Base-by-base conservation (phyloP, 2,888 invertebrate species). In the Leptothorax acervorum region DNA sequence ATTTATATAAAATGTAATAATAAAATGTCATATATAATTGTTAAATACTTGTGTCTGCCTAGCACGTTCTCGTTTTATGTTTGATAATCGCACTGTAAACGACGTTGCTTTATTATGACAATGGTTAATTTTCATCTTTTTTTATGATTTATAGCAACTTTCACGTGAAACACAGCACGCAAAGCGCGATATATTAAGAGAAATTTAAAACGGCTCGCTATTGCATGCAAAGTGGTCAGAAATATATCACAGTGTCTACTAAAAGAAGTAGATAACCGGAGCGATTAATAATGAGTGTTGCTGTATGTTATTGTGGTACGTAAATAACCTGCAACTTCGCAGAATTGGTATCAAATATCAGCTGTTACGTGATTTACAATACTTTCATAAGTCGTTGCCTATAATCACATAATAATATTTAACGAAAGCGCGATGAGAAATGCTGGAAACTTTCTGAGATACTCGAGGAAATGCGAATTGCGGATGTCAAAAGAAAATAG, bases 191-290 rank as follows among this genome's bases (percentile, higher is more conserved):
- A 81, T 81, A 48, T 78, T 35, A n/a, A 60, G 18, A 42, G 23
- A 51, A 70, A 55, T 71, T 70, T 62, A 81, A 81, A 81, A 70
- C 11, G 8, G 35, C 18, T 39, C 60, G 60, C 51, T 63, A 39
- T 48, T 70, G 12, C 48, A 62, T 39, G 48, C 28, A 62, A 71
- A 39, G 18, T 62, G n/a, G 48, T 39, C 39, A 55, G 70, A 71
- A 71, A 81, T 70, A 39, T 62, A 81, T 70, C 48, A 60, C 6
- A 11, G 23, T 3, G 15, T 71, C 18, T 62, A 39, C 8, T 81
- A 62, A 81, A 23, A 3, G 35, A 48, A 57, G 18, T 28, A 48
- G 9, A 60, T 51, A 62, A 51, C 28, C 4, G 18, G 12, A 60
- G 28, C 12, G 3, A 48, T 62, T 62, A 70, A 62, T 81, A 70